Evolutionary conservation across 1,140 invertebrate genomes (phyloP).

Genomic region (Drosophila micromelanica): DNA sequence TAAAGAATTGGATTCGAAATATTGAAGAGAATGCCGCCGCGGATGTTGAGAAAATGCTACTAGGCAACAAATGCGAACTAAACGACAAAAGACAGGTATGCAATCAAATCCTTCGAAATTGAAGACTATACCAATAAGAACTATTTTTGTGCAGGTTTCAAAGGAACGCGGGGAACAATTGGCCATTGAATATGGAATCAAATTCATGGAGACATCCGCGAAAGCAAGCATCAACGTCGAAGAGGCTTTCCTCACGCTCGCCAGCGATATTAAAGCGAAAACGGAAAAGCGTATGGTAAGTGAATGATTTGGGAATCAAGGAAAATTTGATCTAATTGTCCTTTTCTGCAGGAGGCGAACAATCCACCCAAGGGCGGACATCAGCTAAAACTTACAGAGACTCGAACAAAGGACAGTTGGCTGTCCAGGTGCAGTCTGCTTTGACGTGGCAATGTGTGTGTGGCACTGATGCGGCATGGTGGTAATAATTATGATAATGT

Average conservation of each 20-base stretch:
- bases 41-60: constrained; percentile 97
- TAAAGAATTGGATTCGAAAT: constrained; percentile 99
- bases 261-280: constrained; percentile 97
- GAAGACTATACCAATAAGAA: not conserved
- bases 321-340: constrained; percentile 24
- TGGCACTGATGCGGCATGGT: constrained; percentile 77
- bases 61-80: constrained; percentile 97
- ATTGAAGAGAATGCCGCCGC: constrained; percentile 98
- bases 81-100: constrained; percentile 94
- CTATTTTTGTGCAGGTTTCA: constrained; percentile 85
- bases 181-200: constrained; percentile 95
- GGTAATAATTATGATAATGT: constrained; percentile 72
- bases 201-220: constrained; percentile 97
- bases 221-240: constrained; percentile 96
- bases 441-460: constrained; percentile 86
- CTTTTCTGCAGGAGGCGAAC: constrained; percentile 88
- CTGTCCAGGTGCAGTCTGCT: constrained; percentile 90
- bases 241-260: constrained; percentile 96
- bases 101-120: no score
- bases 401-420: constrained; percentile 90
- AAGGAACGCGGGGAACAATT: constrained; percentile 90
- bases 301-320: constrained; percentile 20
- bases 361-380: constrained; percentile 91
- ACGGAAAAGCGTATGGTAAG: constrained; percentile 97
- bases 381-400: constrained; percentile 88